Percentiles rank a stretch among this genome's conserved stretches.
Evolutionary conservation across 2,113 vertebrate species (phyloP).

Genomic region (Atherinomorus stipes): DNA sequence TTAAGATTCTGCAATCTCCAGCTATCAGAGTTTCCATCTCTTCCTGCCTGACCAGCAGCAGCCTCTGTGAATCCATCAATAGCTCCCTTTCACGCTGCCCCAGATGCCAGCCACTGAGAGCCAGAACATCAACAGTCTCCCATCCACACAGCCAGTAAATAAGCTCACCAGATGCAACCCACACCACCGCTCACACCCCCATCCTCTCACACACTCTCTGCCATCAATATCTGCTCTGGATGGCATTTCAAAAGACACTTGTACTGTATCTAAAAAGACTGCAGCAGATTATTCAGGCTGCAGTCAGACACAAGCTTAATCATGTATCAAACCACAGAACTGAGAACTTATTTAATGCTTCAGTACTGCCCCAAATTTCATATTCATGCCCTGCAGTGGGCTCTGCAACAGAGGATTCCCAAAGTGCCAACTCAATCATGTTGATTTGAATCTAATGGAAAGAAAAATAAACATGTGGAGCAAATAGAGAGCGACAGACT

Average conservation of each 20-base stretch:
- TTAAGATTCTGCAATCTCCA: conserved; percentile 6
- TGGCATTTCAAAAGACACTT: conserved; percentile 32
- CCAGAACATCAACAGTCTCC: conserved; percentile 57
- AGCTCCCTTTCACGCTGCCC: conserved; percentile 46
- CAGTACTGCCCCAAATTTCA: conserved; percentile 16
- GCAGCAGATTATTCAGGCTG: conserved; percentile 14
- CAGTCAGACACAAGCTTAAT: not conserved
- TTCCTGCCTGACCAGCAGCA: conserved; percentile 35
- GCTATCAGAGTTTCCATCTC: conserved; percentile 41
- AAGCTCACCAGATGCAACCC: conserved; percentile 45
- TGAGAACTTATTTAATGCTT: not conserved
- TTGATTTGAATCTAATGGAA: not conserved
- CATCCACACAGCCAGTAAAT: conserved; percentile 57
- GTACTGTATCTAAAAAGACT: conserved; percentile 1
- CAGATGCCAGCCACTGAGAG: conserved; percentile 47
- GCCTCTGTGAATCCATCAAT: conserved; percentile 53
- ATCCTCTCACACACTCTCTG: not conserved
- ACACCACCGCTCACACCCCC: conserved; percentile 19
- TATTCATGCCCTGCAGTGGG: conserved; percentile 10
- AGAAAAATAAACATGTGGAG: not conserved
- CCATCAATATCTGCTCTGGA: conserved; percentile 26
- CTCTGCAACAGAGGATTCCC: not conserved
- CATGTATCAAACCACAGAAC: not conserved
- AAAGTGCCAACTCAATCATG: conserved; percentile 12
- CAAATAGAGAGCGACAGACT: conserved; percentile 31